phyloP scores from a whole-genome alignment of 2,797 vertebrate species.

The Bufotes viridis region DNA sequence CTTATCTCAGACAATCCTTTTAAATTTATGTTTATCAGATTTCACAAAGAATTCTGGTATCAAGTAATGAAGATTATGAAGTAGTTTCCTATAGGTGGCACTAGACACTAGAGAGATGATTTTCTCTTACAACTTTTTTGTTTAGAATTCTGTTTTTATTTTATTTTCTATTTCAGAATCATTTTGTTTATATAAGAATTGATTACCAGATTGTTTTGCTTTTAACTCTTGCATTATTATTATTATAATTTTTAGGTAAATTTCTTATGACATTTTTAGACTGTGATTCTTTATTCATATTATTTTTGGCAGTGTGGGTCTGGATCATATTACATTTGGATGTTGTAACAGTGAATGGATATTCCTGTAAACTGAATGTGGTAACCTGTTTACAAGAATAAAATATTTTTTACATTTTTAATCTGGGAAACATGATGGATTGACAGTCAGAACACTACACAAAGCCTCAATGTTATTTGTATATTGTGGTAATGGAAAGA shows the following conservation, averaged over 20 bases:
- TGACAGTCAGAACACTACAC: not conserved
- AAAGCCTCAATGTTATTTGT: not conserved
- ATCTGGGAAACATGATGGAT: not conserved
- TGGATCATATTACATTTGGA: not conserved
- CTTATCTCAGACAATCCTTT: too few relatives aligned
- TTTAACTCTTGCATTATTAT: too few relatives aligned
- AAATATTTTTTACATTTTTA: not conserved
- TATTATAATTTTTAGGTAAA: too few relatives aligned
- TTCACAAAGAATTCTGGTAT: too few relatives aligned
- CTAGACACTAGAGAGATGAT: too few relatives aligned
- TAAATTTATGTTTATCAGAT: too few relatives aligned
- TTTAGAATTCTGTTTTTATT: not conserved
- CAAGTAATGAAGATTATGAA: too few relatives aligned
- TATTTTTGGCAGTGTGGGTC: not conserved
- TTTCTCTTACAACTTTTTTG: not conserved
- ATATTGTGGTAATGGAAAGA: not conserved
- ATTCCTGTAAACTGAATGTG: not conserved
- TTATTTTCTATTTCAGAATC: not conserved
- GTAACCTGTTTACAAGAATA: not conserved
- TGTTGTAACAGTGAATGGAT: not conserved
- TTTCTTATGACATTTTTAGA: too few relatives aligned
- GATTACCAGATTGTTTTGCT: too few relatives aligned
- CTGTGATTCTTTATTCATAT: not conserved
- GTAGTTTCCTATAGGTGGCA: too few relatives aligned
- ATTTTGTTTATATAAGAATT: too few relatives aligned